Evolutionary conservation across 2,797 vertebrate species (phyloP), one percentile per base, ranked within the genome.

Genomic region (Peromyscus aztecus): DNA sequence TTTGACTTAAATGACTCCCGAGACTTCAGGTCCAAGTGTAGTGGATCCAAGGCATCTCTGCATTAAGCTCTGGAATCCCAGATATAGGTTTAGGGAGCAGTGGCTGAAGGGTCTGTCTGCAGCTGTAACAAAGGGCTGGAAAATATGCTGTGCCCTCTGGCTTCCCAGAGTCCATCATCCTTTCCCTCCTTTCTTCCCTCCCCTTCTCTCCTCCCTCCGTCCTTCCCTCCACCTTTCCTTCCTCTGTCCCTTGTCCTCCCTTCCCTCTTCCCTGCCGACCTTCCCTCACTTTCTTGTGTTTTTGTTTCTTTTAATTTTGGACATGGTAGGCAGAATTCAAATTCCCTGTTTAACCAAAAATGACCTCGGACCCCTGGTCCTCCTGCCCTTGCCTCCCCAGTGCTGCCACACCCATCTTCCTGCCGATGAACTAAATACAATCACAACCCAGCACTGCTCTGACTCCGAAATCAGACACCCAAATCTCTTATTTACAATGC

Each of bases 41-140:
- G 1, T 4, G 7, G 57, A 31, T 49, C 31, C 27, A 5, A 43
- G 77, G 13, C 40, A 19, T 89, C n/a, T 43, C 27, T 40, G 11
- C 4, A 21, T 3, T 6, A 2, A 1, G 21, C 16, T 52, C 16
- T 27, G 14, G 65, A 73, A 69, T 24, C 46, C 55, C 1, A 23
- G 71, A 34, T 17, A 5, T 31, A 3, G 13, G 23, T n/a, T 2
- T n/a, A 1, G 2, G 3, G 0, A 14, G 11, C 14, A 8, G 40
- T 37, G n/a, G 2, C 4, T 29, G 40, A 80, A 11, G 13, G 10
- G 37, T 29, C 23, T 43, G 29, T 55, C 65, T 27, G 67, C 1
- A 9, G 1, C 6, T 3, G 0, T 13, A 24, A 34, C 57, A 49
- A 49, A 37, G 67, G 24, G 13, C 81, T 4, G 2, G 37, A 11